These are phyloP conservation scores for Ctenochaetus hawaiiensis DNA, from an alignment of 2,797 vertebrate genomes.

Conservation along the genomic window DNA sequence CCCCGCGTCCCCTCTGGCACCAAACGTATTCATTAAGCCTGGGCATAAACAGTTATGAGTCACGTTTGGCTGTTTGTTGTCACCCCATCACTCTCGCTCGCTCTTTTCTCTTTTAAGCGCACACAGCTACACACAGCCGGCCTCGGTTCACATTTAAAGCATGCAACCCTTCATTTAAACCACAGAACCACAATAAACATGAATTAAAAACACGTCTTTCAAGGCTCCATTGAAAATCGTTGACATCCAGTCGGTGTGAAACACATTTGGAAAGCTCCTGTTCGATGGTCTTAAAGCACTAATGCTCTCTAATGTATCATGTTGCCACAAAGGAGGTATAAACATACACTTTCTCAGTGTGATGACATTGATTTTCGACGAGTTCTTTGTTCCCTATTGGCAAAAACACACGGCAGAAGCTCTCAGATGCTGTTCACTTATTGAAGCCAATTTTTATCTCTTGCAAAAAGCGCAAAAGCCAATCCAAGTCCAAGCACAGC, in stretches of 20 bases:
- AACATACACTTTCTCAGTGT: constrained; percentile 28
- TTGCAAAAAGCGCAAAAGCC: background rate
- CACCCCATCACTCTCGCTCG: constrained; percentile 17
- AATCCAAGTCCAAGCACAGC: constrained; percentile 13
- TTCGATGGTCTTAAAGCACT: constrained; percentile 50
- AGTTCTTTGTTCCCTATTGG: constrained; percentile 47
- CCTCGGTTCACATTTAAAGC: constrained; percentile 23
- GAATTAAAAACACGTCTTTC: constrained; percentile 23
- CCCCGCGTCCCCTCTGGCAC: constrained; percentile 32
- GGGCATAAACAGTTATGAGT: constrained; percentile 61
- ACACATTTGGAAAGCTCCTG: constrained; percentile 15
- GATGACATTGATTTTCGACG: constrained; percentile 62
- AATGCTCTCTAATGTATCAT: constrained; percentile 49
- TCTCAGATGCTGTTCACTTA: constrained; percentile 28
- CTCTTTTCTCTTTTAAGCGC: background rate
- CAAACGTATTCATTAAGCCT: constrained; percentile 40
- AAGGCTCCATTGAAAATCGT: constrained; percentile 27
- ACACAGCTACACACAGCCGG: background rate
- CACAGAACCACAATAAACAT: background rate
- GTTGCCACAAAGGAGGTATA: constrained; percentile 31
- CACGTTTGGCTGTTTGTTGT: constrained; percentile 36
- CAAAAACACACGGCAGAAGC: constrained; percentile 46
- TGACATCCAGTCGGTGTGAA: constrained; percentile 18
- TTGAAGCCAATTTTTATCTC: constrained; percentile 17
- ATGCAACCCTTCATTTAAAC: constrained; percentile 12